Percentiles rank a stretch among this genome's conserved stretches.
Conservation (phyloP, 2,888 invertebrate species). For the Leptopterna dolabrata region DNA sequence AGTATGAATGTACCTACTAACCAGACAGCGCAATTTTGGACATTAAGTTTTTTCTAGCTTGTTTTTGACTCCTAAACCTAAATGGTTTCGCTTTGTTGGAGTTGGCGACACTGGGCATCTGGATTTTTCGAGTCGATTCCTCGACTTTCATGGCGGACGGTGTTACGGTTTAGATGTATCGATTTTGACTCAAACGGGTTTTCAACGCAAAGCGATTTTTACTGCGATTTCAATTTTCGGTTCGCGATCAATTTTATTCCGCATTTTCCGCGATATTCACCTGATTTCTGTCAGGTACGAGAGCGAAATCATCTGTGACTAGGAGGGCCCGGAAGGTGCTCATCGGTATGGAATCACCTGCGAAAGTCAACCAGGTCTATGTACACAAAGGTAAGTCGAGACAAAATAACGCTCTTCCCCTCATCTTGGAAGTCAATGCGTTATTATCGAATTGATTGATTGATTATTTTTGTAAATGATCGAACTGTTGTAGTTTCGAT, state of each 20-base stretch:
- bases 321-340: background rate
- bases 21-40: too few relatives aligned
- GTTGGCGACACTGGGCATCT: background rate
- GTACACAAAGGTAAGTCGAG: conserved; percentile 54
- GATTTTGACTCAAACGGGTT: background rate
- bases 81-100: too few relatives aligned
- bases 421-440: background rate
- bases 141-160: conserved; percentile 8
- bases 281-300: background rate
- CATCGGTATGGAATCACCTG: conserved; percentile 40
- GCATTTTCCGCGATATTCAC: background rate
- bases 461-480: background rate
- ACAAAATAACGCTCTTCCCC: background rate
- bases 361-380: conserved; percentile 56
- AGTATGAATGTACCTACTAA: too few relatives aligned
- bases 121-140: conserved; percentile 11
- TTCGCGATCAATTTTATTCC: background rate
- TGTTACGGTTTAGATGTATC: conserved; percentile 26
- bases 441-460: conserved; percentile 43
- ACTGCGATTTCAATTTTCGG: background rate
- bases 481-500: conserved; percentile 14
- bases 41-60: too few relatives aligned
- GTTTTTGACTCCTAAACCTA: too few relatives aligned
- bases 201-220: background rate
- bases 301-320: background rate